These are phyloP conservation scores for Spicauda simplicius DNA, from an alignment of 2,888 invertebrate species.

Conservation along the genomic window DNA sequence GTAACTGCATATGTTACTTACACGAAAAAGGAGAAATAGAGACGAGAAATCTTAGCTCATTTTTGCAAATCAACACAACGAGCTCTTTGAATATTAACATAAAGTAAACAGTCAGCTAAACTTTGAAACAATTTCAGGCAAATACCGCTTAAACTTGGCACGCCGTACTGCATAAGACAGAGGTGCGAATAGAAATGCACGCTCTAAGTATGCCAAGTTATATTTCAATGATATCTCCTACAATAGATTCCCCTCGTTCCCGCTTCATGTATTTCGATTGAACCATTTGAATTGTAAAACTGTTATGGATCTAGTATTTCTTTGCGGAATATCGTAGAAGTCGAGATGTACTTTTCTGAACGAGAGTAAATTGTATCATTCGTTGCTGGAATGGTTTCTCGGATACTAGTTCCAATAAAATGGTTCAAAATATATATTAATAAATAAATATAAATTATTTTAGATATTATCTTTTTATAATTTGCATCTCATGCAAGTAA, in stretches of 20 bases:
- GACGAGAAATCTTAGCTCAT: no score
- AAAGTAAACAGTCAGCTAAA: background rate
- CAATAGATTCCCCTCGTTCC: constrained; percentile 20
- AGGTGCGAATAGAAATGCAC: constrained; percentile 15
- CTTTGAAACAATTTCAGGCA: constrained; percentile 7
- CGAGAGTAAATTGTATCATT: constrained; percentile 9
- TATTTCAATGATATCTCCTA: constrained; percentile 16
- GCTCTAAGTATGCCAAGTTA: constrained; percentile 11
- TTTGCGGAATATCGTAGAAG: constrained; percentile 9
- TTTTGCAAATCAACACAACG: no score
- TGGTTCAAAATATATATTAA: no score
- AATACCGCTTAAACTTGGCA: constrained; percentile 19
- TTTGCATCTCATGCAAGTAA: no score
- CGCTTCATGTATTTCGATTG: constrained; percentile 27
- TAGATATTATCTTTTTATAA: no score
- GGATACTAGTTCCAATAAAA: background rate
- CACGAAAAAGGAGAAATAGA: no score
- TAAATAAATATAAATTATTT: no score
- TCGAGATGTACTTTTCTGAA: constrained; percentile 5
- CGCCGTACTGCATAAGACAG: constrained; percentile 8
- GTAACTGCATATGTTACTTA: no score
- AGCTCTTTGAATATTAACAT: background rate
- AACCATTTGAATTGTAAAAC: constrained; percentile 33
- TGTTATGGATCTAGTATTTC: constrained; percentile 24
- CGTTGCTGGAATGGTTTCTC: background rate